A percentile compares a stretch with the other conserved stretches of the same genome.
These are phyloP conservation scores for Parasteatoda tepidariorum DNA, from an alignment of 1,140 invertebrate species.

Conservation along the genomic window DNA sequence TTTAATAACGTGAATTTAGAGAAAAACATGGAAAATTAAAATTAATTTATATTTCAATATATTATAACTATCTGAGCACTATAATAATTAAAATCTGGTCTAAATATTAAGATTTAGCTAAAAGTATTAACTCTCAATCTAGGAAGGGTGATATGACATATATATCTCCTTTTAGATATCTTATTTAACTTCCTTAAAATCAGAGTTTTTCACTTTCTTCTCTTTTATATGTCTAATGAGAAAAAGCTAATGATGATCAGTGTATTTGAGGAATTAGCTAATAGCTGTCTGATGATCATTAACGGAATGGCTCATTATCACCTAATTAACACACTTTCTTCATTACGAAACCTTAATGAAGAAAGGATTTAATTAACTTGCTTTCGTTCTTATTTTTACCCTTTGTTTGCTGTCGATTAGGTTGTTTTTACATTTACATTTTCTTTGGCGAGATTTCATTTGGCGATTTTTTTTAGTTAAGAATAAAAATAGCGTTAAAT, in stretches of 20 bases:
- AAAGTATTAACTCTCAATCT: no score
- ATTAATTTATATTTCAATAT: no score
- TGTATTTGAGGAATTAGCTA: constrained; percentile 27
- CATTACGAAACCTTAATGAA: constrained; percentile 46
- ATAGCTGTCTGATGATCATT: constrained; percentile 49
- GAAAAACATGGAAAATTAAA: no score
- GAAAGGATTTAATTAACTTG: constrained; percentile 32
- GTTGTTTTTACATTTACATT: no score
- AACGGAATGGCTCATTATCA: constrained; percentile 44
- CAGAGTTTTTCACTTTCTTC: not conserved
- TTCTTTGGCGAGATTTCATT: not conserved
- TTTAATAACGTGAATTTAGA: no score
- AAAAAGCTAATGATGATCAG: constrained; percentile 17
- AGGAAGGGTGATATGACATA: not conserved
- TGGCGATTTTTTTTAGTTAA: not conserved
- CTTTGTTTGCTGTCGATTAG: no score
- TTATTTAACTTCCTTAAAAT: not conserved
- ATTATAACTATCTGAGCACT: no score
- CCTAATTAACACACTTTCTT: constrained; percentile 55
- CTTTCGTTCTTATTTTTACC: not conserved
- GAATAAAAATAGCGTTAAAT: constrained; percentile 18
- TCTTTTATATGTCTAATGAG: constrained; percentile 6
- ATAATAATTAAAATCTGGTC: no score
- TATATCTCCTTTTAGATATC: not conserved
- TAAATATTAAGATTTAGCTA: no score